These are phyloP conservation scores for Malurus elegans DNA, from an alignment of 2,113 vertebrate species.

Conservation along the genomic window DNA sequence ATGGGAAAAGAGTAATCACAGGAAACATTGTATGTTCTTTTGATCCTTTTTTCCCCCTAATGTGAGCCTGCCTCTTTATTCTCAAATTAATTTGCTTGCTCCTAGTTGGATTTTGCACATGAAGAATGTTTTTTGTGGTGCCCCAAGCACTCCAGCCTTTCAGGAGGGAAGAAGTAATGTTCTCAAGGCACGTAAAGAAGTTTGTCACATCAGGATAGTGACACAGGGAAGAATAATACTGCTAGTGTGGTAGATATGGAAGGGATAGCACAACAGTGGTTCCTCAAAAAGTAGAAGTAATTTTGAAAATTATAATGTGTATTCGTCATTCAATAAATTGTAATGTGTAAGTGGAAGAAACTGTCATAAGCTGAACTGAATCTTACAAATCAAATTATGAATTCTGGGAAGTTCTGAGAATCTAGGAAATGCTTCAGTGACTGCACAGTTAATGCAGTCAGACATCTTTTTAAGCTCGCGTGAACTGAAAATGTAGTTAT, in stretches of 20 bases:
- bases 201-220: background rate
- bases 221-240: rapidly evolving
- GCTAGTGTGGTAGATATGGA: background rate
- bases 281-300: background rate
- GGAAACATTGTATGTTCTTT: background rate
- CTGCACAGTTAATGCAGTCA: background rate
- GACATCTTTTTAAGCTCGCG: background rate
- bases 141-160: rapidly evolving
- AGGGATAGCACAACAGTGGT: background rate
- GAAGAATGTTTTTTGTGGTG: background rate
- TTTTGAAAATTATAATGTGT: background rate
- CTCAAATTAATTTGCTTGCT: background rate
- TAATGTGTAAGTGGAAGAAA: background rate
- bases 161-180: background rate
- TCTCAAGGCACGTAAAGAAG: background rate
- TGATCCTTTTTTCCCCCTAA: rapidly evolving
- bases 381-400: background rate
- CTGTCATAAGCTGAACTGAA: background rate
- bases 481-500: background rate
- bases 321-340: background rate
- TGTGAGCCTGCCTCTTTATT: background rate
- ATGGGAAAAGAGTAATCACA: background rate
- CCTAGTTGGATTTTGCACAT: background rate
- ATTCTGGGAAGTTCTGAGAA: background rate
- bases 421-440: background rate